These are phyloP conservation scores for Megathymus violae DNA, from an alignment of 1,140 invertebrate species.

Conservation along the genomic window DNA sequence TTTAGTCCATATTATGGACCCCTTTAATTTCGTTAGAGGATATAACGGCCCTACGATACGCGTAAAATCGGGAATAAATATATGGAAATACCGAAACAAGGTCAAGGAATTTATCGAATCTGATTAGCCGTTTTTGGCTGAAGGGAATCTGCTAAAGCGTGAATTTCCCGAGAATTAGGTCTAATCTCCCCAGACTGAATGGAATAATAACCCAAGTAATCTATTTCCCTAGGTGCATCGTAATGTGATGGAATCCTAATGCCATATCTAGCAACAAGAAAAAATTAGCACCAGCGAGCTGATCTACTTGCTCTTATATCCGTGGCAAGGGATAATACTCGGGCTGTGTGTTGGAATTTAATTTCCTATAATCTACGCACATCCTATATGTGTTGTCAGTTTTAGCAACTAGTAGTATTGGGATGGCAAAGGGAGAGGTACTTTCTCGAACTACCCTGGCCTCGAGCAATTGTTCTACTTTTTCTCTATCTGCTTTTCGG, in stretches of 20 bases:
- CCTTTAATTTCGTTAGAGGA: neutral
- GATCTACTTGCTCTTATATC: neutral
- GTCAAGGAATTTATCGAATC: neutral
- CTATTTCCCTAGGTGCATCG: neutral
- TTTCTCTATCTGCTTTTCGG: slow-evolving; percentile 40
- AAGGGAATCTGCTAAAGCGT: neutral
- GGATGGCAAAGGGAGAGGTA: neutral
- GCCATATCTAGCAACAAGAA: neutral
- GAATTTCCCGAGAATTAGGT: neutral
- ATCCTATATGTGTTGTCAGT: neutral
- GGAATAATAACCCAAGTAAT: neutral
- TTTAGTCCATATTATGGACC: neutral
- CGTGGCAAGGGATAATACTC: neutral
- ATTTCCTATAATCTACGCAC: neutral
- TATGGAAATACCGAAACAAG: neutral
- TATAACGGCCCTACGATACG: neutral
- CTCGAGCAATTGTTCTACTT: slow-evolving; percentile 36
- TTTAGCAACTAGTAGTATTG: neutral
- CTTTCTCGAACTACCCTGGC: slow-evolving; percentile 29
- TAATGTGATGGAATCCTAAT: neutral
- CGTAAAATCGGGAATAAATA: neutral
- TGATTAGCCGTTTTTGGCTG: neutral
- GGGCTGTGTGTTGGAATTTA: neutral
- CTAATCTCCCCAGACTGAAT: neutral
- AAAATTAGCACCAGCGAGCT: neutral